Conservation (phyloP, 2,888 invertebrate species). For the Amphipoea lucens region DNA sequence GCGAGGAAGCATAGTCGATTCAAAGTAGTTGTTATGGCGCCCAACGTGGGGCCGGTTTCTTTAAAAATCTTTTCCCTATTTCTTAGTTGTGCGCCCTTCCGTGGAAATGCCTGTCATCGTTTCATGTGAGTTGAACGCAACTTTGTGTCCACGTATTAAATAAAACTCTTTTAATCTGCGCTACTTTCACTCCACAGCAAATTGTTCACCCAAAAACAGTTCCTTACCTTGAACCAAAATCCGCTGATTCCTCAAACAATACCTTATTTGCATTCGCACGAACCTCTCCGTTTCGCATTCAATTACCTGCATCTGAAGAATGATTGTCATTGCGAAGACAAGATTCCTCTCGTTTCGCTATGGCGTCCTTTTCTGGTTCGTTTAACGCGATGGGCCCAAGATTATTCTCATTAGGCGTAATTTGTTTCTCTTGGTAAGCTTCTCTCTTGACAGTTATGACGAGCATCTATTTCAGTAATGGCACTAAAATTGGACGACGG, state of each 20-base stretch:
- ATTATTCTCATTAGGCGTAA: slow-evolving; percentile 76
- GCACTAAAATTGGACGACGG: slow-evolving; percentile 42
- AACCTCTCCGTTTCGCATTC: slow-evolving; percentile 55
- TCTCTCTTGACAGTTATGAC: slow-evolving; percentile 68
- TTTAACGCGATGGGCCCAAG: slow-evolving; percentile 71
- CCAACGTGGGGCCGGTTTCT: slow-evolving; percentile 52
- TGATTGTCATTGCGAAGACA: slow-evolving; percentile 69
- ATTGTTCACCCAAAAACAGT: slow-evolving; percentile 21
- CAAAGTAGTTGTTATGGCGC: slow-evolving; percentile 69
- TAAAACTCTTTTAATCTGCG: neutral
- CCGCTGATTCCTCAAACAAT: slow-evolving; percentile 41
- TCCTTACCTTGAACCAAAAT: slow-evolving; percentile 38
- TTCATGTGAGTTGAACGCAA: slow-evolving; percentile 37
- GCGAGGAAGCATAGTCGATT: slow-evolving; percentile 64
- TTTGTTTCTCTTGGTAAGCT: slow-evolving; percentile 71
- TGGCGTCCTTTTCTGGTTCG: slow-evolving; percentile 73
- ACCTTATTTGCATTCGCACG: slow-evolving; percentile 44
- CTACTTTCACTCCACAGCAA: neutral
- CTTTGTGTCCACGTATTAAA: slow-evolving; percentile 8
- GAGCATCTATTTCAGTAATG: slow-evolving; percentile 61
- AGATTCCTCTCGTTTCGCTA: slow-evolving; percentile 69
- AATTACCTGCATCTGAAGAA: slow-evolving; percentile 69
- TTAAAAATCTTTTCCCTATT: slow-evolving; percentile 48
- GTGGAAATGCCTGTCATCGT: slow-evolving; percentile 43
- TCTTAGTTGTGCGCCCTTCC: slow-evolving; percentile 38